Percentiles rank a stretch among this genome's conserved stretches.
Evolutionary conservation across 2,888 invertebrate genomes (phyloP).

Genomic region (Leucania comma): DNA sequence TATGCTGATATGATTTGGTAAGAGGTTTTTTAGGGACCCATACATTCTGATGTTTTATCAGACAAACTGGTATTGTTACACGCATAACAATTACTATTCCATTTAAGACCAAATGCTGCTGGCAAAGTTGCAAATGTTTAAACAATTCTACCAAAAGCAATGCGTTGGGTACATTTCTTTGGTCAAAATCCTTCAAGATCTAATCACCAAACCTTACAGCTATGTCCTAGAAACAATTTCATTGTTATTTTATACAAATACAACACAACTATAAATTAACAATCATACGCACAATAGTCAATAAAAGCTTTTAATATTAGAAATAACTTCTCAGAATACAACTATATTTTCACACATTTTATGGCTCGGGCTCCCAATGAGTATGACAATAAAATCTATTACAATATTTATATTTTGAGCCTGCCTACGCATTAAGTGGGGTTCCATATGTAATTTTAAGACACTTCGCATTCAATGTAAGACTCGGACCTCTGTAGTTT

Average conservation of each 20-base stretch:
- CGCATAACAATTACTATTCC: too few relatives aligned
- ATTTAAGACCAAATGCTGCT: too few relatives aligned
- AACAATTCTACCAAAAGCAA: too few relatives aligned
- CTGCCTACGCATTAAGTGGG: conserved; percentile 30
- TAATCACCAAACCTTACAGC: conserved; percentile 12
- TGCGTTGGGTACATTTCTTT: neutral
- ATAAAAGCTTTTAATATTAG: conserved; percentile 22
- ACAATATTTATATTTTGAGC: conserved; percentile 34
- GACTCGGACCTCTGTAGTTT: neutral
- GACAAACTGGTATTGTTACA: too few relatives aligned
- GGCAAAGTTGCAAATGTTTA: too few relatives aligned
- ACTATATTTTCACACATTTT: conserved; percentile 54
- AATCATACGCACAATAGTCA: conserved; percentile 30
- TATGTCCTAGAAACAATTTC: conserved; percentile 29
- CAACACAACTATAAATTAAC: conserved; percentile 27
- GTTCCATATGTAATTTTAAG: conserved; percentile 11
- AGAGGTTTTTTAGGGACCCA: too few relatives aligned
- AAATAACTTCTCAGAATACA: conserved; percentile 49
- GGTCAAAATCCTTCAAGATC: conserved; percentile 10
- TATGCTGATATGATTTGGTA: too few relatives aligned
- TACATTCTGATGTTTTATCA: too few relatives aligned
- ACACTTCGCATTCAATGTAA: neutral
- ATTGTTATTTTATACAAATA: conserved; percentile 9
- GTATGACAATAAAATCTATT: conserved; percentile 27
- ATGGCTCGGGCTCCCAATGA: conserved; percentile 41